phyloP scores from a whole-genome alignment of 2,888 invertebrate genomes.

The Lasioglossum malachurum region DNA sequence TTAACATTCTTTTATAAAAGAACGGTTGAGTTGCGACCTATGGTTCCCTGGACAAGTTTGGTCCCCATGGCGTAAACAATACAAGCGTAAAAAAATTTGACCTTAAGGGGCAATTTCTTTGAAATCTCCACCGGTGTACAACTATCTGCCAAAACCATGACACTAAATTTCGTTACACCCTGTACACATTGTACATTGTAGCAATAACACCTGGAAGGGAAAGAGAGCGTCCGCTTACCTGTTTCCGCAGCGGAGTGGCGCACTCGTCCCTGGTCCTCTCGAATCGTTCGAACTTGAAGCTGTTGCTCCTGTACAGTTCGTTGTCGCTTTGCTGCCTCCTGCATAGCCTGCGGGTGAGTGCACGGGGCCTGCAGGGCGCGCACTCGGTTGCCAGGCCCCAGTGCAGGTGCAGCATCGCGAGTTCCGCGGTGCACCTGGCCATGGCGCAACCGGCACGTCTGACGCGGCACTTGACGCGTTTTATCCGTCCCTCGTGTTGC shows the following conservation, averaged over 20 bases:
- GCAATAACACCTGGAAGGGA: neutral
- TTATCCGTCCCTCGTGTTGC: slow-evolving; percentile 80
- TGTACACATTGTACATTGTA: too few species aligned
- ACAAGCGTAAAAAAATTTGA: too few species aligned
- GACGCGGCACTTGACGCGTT: slow-evolving; percentile 82
- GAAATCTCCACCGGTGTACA: too few species aligned
- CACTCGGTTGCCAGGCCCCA: slow-evolving; percentile 87
- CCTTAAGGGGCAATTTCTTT: too few species aligned
- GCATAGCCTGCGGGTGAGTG: slow-evolving; percentile 90
- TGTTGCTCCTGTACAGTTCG: slow-evolving; percentile 94
- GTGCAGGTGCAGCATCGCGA: slow-evolving; percentile 85
- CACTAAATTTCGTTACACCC: too few species aligned
- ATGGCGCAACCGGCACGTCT: slow-evolving; percentile 82
- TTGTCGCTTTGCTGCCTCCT: slow-evolving; percentile 91
- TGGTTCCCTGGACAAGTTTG: too few species aligned
- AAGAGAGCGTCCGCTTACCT: slow-evolving; percentile 85
- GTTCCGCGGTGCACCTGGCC: slow-evolving; percentile 82
- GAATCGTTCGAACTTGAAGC: slow-evolving; percentile 95
- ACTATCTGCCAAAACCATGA: too few species aligned
- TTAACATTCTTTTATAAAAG: too few species aligned
- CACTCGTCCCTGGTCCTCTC: slow-evolving; percentile 90
- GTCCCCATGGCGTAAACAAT: too few species aligned
- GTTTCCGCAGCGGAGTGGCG: slow-evolving; percentile 87
- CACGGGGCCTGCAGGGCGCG: slow-evolving; percentile 86
- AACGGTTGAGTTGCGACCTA: too few species aligned